A percentile compares a stretch with the other conserved stretches of the same genome.
phyloP scores from a whole-genome alignment of 2,113 vertebrate species.

The Megaceryle torquata region DNA sequence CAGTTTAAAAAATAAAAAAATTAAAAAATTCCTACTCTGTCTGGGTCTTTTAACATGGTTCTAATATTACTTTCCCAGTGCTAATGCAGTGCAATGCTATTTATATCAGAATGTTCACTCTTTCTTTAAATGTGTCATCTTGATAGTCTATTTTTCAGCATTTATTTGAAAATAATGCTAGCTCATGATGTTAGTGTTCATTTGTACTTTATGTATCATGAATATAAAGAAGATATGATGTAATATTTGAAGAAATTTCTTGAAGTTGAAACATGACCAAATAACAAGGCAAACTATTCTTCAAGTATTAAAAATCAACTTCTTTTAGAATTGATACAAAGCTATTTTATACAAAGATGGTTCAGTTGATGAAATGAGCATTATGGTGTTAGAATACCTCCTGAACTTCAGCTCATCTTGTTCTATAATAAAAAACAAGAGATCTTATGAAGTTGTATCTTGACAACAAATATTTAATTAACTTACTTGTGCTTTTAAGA shows the following conservation, averaged over 20 bases:
- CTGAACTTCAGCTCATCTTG: neutral
- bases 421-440: neutral
- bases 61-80: neutral
- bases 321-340: neutral
- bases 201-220: neutral
- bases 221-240: neutral
- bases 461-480: neutral
- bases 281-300: neutral
- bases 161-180: neutral
- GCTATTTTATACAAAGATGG: neutral
- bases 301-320: neutral
- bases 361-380: neutral
- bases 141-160: neutral
- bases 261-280: neutral
- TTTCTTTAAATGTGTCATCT: neutral
- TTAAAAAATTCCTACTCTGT: neutral
- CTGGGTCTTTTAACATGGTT: neutral
- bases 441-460: neutral
- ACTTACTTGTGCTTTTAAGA: neutral
- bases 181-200: neutral
- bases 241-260: neutral
- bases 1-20: neutral
- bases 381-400: neutral
- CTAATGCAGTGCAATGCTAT: neutral
- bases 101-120: neutral